A percentile compares a stretch with the other conserved stretches of the same genome.
Evolutionary conservation across 2,888 invertebrate species (phyloP).

Genomic region (Dryadula phaetusa): DNA sequence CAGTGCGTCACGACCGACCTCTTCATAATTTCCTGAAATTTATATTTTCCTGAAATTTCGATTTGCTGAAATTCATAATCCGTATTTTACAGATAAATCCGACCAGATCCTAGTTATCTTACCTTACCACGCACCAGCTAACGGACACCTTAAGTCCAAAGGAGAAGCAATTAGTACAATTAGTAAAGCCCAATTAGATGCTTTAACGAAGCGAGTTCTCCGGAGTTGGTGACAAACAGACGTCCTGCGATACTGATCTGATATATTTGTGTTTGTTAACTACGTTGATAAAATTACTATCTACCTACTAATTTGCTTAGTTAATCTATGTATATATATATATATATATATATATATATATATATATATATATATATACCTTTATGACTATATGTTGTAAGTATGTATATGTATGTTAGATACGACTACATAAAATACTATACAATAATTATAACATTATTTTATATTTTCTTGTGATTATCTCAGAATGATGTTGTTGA

Average conservation of each 20-base stretch:
- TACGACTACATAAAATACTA: too few species aligned
- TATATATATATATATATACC: not conserved
- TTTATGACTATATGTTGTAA: not conserved
- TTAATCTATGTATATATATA: not conserved
- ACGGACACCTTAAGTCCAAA: conserved; percentile 75
- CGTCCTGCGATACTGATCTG: conserved; percentile 66
- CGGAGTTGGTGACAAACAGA: conserved; percentile 73
- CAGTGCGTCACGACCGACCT: too few species aligned
- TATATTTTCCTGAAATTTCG: conserved; percentile 3
- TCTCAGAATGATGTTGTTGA: too few species aligned
- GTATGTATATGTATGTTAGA: too few species aligned
- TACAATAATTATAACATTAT: too few species aligned
- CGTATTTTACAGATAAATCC: not conserved
- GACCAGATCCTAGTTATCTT: conserved; percentile 14
- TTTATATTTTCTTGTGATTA: too few species aligned
- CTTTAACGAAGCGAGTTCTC: conserved; percentile 78
- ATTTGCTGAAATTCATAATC: too few species aligned
- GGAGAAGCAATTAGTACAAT: conserved; percentile 77
- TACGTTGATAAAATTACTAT: conserved; percentile 42
- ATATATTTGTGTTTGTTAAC: conserved; percentile 60
- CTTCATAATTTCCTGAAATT: not conserved
- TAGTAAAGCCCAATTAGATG: conserved; percentile 78
- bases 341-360: not conserved
- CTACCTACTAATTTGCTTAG: conserved; percentile 34
- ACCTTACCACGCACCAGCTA: conserved; percentile 31